A percentile compares a stretch with the other conserved stretches of the same genome.
phyloP scores from a whole-genome alignment of 2,888 invertebrate genomes.

The Epirrhoe tristata region DNA sequence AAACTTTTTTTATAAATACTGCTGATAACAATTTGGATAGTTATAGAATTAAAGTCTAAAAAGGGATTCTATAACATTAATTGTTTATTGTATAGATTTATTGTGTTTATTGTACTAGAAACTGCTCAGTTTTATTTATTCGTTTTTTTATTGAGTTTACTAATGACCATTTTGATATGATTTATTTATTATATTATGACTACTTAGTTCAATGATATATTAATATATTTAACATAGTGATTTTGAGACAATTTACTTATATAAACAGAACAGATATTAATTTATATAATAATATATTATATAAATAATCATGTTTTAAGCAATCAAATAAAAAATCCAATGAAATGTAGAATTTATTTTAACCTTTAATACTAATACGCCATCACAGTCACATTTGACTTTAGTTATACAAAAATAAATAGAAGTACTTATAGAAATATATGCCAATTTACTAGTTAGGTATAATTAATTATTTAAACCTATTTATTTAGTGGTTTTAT shows the following conservation, averaged over 20 bases:
- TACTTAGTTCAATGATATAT: neutral
- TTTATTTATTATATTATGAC: neutral
- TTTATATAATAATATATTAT: neutral
- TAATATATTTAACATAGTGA: neutral
- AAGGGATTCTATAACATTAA: neutral
- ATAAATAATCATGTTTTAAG: neutral
- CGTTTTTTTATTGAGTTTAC: neutral
- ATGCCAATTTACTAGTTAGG: constrained; percentile 2
- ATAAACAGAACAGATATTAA: too few relatives aligned
- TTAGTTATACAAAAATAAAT: constrained; percentile 7
- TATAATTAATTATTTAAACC: neutral
- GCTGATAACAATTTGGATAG: neutral
- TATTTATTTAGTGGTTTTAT: neutral
- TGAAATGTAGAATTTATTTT: constrained; percentile 16
- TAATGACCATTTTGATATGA: neutral
- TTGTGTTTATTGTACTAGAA: neutral
- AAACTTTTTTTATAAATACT: constrained; percentile 7
- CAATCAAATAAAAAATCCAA: constrained; percentile 10
- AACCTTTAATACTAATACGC: constrained; percentile 11
- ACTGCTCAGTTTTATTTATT: neutral
- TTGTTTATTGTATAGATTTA: neutral
- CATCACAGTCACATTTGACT: constrained; percentile 33
- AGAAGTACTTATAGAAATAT: neutral
- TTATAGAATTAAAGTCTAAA: neutral
- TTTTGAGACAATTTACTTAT: constrained; percentile 1